Conservation (phyloP, 2,113 vertebrate genomes). For the Amia ocellicauda region DNA sequence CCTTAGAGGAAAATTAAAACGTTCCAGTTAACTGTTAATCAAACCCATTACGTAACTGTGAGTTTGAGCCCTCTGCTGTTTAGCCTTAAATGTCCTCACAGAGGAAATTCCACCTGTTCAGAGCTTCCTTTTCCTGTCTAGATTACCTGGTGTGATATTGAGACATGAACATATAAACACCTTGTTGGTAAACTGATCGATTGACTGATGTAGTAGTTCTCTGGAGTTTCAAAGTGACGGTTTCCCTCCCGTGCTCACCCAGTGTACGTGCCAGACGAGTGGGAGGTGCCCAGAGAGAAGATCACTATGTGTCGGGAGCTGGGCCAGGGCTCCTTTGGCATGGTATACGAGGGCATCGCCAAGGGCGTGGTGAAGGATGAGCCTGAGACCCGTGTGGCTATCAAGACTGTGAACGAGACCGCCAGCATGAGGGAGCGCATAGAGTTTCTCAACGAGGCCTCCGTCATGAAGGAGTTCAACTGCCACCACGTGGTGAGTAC, state of each 20-base stretch:
- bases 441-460: slow-evolving; percentile 96
- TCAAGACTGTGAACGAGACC: slow-evolving; percentile 95
- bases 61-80: too few relatives aligned
- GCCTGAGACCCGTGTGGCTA: slow-evolving; percentile 88
- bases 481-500: slow-evolving; percentile 95
- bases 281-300: slow-evolving; percentile 96
- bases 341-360: slow-evolving; percentile 96
- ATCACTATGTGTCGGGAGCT: slow-evolving; percentile 92
- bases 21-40: too few relatives aligned
- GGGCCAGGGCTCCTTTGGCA: slow-evolving; percentile 95
- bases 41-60: too few relatives aligned
- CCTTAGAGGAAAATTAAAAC: too few relatives aligned
- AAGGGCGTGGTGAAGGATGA: slow-evolving; percentile 96
- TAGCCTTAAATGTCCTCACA: too few relatives aligned
- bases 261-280: slow-evolving; percentile 97
- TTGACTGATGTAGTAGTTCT: too few relatives aligned
- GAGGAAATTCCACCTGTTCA: too few relatives aligned
- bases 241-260: not conserved
- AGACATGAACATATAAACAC: too few relatives aligned
- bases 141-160: too few relatives aligned
- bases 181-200: too few relatives aligned
- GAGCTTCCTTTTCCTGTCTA: too few relatives aligned
- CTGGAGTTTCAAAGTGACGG: not conserved
- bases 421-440: slow-evolving; percentile 96
- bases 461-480: slow-evolving; percentile 99